Conservation (phyloP, 2,113 vertebrate genomes). For the Edolisoma coerulescens region DNA sequence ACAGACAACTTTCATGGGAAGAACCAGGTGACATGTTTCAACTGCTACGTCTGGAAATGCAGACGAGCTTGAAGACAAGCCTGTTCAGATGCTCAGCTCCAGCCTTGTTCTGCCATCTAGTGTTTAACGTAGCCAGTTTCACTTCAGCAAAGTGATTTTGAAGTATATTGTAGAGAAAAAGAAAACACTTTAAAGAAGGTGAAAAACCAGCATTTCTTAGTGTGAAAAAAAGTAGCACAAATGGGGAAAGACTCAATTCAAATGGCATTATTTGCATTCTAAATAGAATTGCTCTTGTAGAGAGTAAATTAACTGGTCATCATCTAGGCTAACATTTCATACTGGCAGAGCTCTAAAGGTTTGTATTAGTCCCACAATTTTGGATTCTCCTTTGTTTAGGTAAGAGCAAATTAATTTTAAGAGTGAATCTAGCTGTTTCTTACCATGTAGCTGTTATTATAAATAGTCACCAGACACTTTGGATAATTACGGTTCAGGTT, state of each 20-base stretch:
- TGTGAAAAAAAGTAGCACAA: neutral
- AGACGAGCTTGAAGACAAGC: fast-evolving
- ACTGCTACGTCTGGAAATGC: neutral
- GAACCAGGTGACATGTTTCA: neutral
- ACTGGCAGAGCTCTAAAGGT: neutral
- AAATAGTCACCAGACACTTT: neutral
- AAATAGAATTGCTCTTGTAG: neutral
- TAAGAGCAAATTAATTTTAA: neutral
- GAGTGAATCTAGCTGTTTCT: neutral
- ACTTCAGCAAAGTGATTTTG: neutral
- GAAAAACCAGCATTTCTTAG: neutral
- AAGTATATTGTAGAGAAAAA: fast-evolving
- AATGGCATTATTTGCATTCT: neutral
- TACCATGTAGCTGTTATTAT: neutral
- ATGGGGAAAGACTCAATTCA: neutral
- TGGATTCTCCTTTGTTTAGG: neutral
- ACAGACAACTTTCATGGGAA: neutral
- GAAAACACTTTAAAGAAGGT: neutral
- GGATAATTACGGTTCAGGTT: neutral
- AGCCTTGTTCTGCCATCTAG: conserved; percentile 72
- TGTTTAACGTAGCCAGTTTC: neutral
- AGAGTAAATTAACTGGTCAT: neutral
- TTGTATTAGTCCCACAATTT: neutral
- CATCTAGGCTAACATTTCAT: neutral
- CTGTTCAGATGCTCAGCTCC: neutral